Conservation (phyloP, 2,888 invertebrate species). For the Octonoba sinensis region DNA sequence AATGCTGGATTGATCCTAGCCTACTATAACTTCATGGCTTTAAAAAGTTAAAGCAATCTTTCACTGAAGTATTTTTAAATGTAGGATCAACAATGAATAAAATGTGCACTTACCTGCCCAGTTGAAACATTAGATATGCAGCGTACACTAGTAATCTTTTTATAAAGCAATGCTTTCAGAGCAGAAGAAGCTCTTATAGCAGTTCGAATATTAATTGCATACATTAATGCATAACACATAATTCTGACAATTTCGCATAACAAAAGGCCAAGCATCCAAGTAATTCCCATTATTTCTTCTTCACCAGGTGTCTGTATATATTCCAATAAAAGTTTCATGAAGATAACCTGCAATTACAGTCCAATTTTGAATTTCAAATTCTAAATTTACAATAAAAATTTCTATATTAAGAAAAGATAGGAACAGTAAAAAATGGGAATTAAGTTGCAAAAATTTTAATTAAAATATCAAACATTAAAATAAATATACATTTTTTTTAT, state of each 20-base stretch:
- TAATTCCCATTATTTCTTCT: constrained; percentile 71
- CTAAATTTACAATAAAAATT: too few species aligned
- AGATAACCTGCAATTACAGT: constrained; percentile 70
- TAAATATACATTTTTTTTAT: too few species aligned
- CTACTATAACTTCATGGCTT: too few species aligned
- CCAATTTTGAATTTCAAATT: too few species aligned
- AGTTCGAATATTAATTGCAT: constrained; percentile 74
- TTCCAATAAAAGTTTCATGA: constrained; percentile 73
- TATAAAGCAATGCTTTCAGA: constrained; percentile 70
- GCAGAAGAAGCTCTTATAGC: constrained; percentile 69
- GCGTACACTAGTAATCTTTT: constrained; percentile 72
- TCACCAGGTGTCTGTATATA: constrained; percentile 71
- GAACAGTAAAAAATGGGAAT: too few species aligned
- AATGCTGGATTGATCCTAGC: too few species aligned
- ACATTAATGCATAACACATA: constrained; percentile 73
- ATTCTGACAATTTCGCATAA: constrained; percentile 73
- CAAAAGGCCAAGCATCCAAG: constrained; percentile 73
- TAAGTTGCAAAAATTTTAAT: too few species aligned
- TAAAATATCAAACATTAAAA: too few species aligned
- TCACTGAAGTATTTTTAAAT: too few species aligned
- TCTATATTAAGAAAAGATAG: too few species aligned
- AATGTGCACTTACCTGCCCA: constrained; percentile 71
- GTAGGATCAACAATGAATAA: neutral
- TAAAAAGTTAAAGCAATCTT: too few species aligned
- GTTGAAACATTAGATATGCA: constrained; percentile 73